Percentiles rank a stretch among this genome's conserved stretches.
These are phyloP conservation scores for Microtus montanus DNA, from an alignment of 2,113 vertebrate genomes.

Conservation along the genomic window DNA sequence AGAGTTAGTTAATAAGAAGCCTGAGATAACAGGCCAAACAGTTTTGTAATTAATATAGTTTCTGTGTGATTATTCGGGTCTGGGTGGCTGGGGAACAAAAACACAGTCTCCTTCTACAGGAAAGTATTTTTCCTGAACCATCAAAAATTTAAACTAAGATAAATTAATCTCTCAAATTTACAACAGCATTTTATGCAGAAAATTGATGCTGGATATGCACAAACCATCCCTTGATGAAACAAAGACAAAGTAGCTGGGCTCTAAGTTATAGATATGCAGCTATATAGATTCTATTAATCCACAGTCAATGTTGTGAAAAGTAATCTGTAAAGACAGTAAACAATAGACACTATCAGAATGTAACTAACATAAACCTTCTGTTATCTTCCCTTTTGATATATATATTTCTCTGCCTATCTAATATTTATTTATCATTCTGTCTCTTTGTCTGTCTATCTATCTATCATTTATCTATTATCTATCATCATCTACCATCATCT, in stretches of 20 bases:
- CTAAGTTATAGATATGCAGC: neutral
- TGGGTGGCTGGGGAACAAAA: no score
- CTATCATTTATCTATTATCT: neutral
- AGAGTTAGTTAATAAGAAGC: no score
- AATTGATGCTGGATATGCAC: neutral
- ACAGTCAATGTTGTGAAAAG: neutral
- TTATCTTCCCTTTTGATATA: neutral
- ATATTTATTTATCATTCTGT: neutral
- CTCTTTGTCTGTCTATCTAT: neutral
- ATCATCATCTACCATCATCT: neutral
- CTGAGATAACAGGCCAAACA: no score
- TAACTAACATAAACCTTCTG: neutral
- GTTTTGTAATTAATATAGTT: no score
- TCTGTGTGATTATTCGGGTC: no score
- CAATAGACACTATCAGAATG: neutral
- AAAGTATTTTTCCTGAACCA: neutral
- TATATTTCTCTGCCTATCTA: no score
- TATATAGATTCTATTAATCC: no score
- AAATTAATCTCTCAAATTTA: neutral
- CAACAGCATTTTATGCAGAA: neutral
- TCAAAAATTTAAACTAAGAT: neutral
- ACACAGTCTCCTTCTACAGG: no score
- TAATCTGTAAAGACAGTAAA: neutral
- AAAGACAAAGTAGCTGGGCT: neutral
- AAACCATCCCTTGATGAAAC: neutral